Conservation (phyloP, 2,888 invertebrate genomes). For the Coronaproctus castanopsis region DNA sequence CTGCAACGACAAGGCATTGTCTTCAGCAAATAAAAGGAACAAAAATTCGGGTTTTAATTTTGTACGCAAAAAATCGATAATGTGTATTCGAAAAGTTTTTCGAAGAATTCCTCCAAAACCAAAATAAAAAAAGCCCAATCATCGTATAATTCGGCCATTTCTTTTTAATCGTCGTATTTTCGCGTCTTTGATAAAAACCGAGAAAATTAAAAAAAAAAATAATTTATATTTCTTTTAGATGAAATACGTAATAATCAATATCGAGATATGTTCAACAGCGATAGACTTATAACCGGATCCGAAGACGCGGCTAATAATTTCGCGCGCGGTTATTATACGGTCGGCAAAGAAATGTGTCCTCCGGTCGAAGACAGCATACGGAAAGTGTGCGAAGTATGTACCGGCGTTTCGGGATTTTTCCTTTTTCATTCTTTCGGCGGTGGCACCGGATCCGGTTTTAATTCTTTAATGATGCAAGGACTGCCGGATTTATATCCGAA, state of each 20-base stretch:
- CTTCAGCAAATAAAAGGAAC: no score
- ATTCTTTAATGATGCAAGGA: slow-evolving; percentile 16
- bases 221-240: slow-evolving; percentile 16
- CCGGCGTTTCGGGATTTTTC: slow-evolving; percentile 17
- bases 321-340: slow-evolving; percentile 56
- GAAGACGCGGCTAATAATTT: slow-evolving; percentile 64
- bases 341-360: slow-evolving; percentile 31
- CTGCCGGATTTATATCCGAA: slow-evolving; percentile 30
- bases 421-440: slow-evolving; percentile 20
- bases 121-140: no score
- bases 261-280: slow-evolving; percentile 17
- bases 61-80: no score
- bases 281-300: slow-evolving; percentile 18
- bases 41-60: no score
- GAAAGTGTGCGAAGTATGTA: slow-evolving; percentile 16
- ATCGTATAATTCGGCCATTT: no score
- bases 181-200: no score
- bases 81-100: no score
- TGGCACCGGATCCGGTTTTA: slow-evolving; percentile 20
- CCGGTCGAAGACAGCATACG: slow-evolving; percentile 10
- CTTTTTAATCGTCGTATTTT: no score
- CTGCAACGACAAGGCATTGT: no score
- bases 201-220: no score
- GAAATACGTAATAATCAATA: slow-evolving; percentile 20
- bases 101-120: no score